Evolutionary conservation across 2,888 invertebrate genomes (phyloP), one percentile per base, ranked within the genome.

Genomic region (Noctua comes): DNA sequence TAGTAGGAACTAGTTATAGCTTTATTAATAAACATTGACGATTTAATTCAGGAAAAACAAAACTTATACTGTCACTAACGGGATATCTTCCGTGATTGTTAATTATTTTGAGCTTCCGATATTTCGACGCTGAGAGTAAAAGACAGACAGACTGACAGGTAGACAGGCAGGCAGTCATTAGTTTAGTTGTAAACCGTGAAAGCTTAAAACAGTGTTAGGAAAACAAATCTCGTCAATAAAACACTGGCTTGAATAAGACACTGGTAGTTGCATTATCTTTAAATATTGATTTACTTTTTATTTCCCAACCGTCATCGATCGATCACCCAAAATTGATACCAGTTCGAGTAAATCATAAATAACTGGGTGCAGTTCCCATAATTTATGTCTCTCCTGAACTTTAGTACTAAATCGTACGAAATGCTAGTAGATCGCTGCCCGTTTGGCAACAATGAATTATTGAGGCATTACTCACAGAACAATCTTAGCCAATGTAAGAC

Each of bases 301-400:
- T 70, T 73, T 46, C 62, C 10, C 43, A 62, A 51, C 54, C 11
- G 36, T 31, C 54, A 43, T 13, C 48, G 5, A 76, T 79, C 31
- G 11, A 72, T 74, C 72, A 83, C 31, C 31, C 16, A 66, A 62
- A 70, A 68, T 51, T 31, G 40, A 83, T 68, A 73, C 59, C 36
- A 77, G 82, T 83, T 76, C 75, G 77, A 90, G 84, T 91, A 90
- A 89, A 92, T 92, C 90, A 89, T 77, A 85, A 83, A 91, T 87
- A 92, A 91, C 90, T 90, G 90, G 91, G 88, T 91, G 91, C 91
- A 91, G 91, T 92, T 86, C 78, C 73, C 62, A 87, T 90, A 91
- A 93, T 94, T 93, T 94, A 94, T 93, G 90, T 85, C 80, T 88
- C 83, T 90, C 83, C 91, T 95, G 94, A 95, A 94, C 94, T 95